Base-by-base conservation (phyloP, 2,888 invertebrate genomes). In the Netelia virgata region DNA sequence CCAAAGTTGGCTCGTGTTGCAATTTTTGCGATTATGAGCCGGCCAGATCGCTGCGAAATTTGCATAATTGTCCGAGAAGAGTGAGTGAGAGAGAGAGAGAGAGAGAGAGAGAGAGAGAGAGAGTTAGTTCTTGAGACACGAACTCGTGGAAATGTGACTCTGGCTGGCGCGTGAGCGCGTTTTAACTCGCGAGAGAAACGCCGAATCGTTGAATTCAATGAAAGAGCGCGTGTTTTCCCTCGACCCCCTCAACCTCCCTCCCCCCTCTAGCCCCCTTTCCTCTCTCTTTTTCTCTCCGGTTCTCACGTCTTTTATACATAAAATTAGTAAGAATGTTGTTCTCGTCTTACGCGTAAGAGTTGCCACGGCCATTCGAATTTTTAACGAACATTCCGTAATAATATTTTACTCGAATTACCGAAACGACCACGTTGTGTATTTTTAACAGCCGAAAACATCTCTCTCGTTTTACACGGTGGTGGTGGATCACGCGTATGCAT, bases 51-150 rank as follows among this genome's bases (percentile, higher is more conserved):
- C 36, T 28, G 47, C 3, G 9, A 82, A 70, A 86, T 86, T 86
- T 84, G 76, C 86, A 86, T 86, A 84, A 86, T 86, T 86, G 82
- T 76, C 28, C 59, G 16, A 41, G 69, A 16, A 18, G 69, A 55
- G 28, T 28, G 5, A 1, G 23, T 23, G 23, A 1, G 23, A 1
- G 23, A 1, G n/a, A n/a, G n/a, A n/a, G n/a, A 23, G 23, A 23
- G 5, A 41, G 36, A 53, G 53, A 47, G 59, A 28, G 10, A 53
- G 20, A 53, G 61, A 59, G 72, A 23, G 57, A 18, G 36, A 55
- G 20, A 14, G 36, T 36, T 14, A 28, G 73, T 47, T 10, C 59
- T 8, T 36, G 74, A 75, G 53, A 50, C 64, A 68, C 50, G 55
- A 76, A n/a, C 74, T 59, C 55, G 73, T 47, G 72, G 69, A 59